Evolutionary conservation across 2,113 vertebrate genomes (phyloP).

Genomic region (Amphilophus citrinellus): DNA sequence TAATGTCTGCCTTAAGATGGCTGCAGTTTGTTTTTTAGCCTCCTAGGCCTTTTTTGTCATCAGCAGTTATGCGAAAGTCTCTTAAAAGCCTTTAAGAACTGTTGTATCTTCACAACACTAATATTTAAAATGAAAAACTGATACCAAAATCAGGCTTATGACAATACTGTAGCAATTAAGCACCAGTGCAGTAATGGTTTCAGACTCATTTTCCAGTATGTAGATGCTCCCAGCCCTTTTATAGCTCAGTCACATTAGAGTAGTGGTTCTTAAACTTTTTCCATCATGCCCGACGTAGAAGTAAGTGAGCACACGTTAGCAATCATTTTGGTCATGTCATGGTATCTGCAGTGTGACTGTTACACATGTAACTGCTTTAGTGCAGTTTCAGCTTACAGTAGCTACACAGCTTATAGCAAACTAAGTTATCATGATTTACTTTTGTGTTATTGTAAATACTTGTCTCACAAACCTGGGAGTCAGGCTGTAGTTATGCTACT

Average conservation of each 20-base stretch:
- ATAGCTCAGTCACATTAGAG: background rate
- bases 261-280: too few species aligned
- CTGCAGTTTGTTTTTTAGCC: background rate
- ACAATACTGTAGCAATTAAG: background rate
- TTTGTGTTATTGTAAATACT: background rate
- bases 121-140: too few species aligned
- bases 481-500: background rate
- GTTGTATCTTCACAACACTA: background rate
- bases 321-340: background rate
- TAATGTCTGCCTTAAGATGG: background rate
- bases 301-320: too few species aligned
- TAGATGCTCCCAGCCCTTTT: background rate
- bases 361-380: background rate
- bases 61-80: constrained; percentile 8
- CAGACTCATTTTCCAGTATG: background rate
- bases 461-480: fast-evolving
- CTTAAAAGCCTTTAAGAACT: background rate
- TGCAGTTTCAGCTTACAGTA: background rate
- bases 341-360: background rate
- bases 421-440: background rate
- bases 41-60: background rate
- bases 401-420: background rate
- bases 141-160: background rate
- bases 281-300: too few species aligned
- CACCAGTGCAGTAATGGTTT: background rate